Evolutionary conservation across 2,113 vertebrate genomes (phyloP).

Genomic region (Pelmatolapia mariae): DNA sequence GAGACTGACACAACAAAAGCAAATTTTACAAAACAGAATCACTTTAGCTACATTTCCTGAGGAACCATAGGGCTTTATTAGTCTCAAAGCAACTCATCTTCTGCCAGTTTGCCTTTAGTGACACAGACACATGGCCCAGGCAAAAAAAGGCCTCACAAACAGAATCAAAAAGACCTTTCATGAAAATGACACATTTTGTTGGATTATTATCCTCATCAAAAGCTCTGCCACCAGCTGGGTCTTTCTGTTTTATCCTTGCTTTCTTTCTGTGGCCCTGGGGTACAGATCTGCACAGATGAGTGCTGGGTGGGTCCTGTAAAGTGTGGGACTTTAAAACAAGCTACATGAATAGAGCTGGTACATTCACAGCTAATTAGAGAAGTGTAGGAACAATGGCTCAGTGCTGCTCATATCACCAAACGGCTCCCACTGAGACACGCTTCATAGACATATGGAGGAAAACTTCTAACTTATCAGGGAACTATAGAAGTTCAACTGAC

Average conservation of each 20-base stretch:
- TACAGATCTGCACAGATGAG: slow-evolving; percentile 21
- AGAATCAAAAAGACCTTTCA: slow-evolving; percentile 21
- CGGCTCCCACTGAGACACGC: neutral
- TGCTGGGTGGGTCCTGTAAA: slow-evolving; percentile 18
- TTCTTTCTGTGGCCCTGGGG: slow-evolving; percentile 18
- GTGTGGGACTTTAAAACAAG: slow-evolving; percentile 21
- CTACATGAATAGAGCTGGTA: neutral
- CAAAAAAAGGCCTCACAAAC: slow-evolving; percentile 2
- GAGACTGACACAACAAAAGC: neutral
- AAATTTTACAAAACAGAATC: slow-evolving; percentile 1
- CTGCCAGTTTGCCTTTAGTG: slow-evolving; percentile 11
- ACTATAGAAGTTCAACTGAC: neutral
- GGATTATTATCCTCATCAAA: slow-evolving; percentile 45
- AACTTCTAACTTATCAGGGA: slow-evolving; percentile 14
- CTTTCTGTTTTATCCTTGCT: neutral
- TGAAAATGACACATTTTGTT: slow-evolving; percentile 37
- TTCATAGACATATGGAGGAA: neutral
- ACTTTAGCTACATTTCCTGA: neutral
- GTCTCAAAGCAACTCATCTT: slow-evolving; percentile 10
- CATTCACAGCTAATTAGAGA: slow-evolving; percentile 33
- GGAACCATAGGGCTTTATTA: neutral
- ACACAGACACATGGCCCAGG: neutral
- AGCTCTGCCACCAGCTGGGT: slow-evolving; percentile 3
- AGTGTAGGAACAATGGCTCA: slow-evolving; percentile 4
- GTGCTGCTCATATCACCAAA: slow-evolving; percentile 1